phyloP scores from a whole-genome alignment of 2,797 vertebrate genomes.

The Oreochromis grahami region DNA sequence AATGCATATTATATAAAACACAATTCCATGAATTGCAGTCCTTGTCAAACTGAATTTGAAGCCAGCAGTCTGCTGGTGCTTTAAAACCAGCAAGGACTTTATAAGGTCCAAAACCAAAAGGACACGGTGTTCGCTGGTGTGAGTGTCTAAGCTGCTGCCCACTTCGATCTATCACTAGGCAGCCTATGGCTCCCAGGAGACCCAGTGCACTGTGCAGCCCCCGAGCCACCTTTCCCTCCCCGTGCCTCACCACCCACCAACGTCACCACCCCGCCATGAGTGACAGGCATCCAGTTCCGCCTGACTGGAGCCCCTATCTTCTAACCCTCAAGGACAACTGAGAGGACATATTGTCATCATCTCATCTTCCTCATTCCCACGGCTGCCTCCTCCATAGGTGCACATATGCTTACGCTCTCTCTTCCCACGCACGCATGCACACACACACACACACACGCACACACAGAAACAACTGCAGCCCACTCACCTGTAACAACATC shows the following conservation, averaged over 20 bases:
- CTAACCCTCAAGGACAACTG: constrained; percentile 67
- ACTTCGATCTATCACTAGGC: constrained; percentile 58
- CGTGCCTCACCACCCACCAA: background rate
- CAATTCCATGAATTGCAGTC: background rate
- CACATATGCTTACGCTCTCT: constrained; percentile 16
- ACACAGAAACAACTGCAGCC: constrained; percentile 28
- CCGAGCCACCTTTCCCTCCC: constrained; percentile 4
- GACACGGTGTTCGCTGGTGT: constrained; percentile 36
- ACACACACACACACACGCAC: background rate
- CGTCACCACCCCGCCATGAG: constrained; percentile 56
- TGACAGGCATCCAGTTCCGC: constrained; percentile 77
- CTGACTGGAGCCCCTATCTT: constrained; percentile 68
- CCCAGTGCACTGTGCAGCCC: constrained; percentile 20
- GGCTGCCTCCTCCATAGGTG: constrained; percentile 33
- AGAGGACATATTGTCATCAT: constrained; percentile 75
- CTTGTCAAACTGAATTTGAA: constrained; percentile 4
- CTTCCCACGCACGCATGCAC: background rate
- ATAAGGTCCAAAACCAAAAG: constrained; percentile 43
- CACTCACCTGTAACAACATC: constrained; percentile 72
- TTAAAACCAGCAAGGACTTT: constrained; percentile 25
- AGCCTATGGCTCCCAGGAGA: constrained; percentile 54
- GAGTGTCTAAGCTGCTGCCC: constrained; percentile 50
- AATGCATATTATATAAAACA: background rate
- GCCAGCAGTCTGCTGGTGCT: background rate
- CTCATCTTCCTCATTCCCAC: constrained; percentile 57